Percentiles rank a stretch among this genome's conserved stretches.
Conservation (phyloP, 2,113 vertebrate genomes). For the Hippoglossus stenolepis region DNA sequence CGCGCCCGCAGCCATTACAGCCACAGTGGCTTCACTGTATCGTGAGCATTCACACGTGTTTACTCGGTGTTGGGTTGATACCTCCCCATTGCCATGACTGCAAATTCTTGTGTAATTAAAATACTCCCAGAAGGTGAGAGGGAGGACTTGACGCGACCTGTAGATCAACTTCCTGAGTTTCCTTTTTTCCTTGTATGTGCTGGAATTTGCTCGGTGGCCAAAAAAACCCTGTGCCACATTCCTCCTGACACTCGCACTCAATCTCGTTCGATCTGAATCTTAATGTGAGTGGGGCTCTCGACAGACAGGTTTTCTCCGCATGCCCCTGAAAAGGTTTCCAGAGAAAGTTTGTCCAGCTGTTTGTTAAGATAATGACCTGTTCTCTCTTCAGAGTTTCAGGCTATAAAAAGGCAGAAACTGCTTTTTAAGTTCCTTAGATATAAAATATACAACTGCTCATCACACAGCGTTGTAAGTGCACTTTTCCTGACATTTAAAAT, state of each 20-base stretch:
- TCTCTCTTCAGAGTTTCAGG: constrained; percentile 20
- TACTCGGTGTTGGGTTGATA: constrained; percentile 46
- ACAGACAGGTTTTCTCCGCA: constrained; percentile 11
- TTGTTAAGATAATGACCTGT: constrained; percentile 51
- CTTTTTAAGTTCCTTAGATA: constrained; percentile 1
- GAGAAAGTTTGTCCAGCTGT: constrained; percentile 14
- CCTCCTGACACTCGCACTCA: constrained; percentile 43
- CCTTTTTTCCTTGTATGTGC: constrained; percentile 32
- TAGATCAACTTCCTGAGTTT: constrained; percentile 45
- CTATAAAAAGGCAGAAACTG: constrained; percentile 22
- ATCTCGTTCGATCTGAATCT: constrained; percentile 40
- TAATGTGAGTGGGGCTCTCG: neutral
- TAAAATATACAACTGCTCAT: constrained; percentile 20
- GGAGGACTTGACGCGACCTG: constrained; percentile 46
- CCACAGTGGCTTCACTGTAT: constrained; percentile 63
- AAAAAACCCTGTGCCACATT: constrained; percentile 44
- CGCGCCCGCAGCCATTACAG: constrained; percentile 53
- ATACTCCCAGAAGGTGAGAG: constrained; percentile 36
- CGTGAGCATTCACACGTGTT: constrained; percentile 43
- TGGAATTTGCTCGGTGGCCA: constrained; percentile 48
- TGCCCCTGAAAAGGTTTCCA: constrained; percentile 31
- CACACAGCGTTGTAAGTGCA: neutral
- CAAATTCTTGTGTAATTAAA: constrained; percentile 63
- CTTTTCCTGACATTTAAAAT: neutral
- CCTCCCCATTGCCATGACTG: constrained; percentile 39